A percentile compares a stretch with the other conserved stretches of the same genome.
Conservation (phyloP, 1,140 invertebrate species). For the Chironomus striatipennis region DNA sequence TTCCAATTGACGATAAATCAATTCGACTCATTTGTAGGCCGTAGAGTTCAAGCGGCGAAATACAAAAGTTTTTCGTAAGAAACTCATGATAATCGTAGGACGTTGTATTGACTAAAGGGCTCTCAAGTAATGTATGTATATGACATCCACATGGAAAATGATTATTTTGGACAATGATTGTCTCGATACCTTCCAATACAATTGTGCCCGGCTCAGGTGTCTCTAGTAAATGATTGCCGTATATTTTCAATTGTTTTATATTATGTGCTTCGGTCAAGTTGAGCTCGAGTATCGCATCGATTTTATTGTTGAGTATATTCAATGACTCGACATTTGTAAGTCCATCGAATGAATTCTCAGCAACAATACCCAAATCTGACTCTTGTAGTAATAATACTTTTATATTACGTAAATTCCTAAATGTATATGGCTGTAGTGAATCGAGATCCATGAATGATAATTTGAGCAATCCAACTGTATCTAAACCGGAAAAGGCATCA, state of each 20-base stretch:
- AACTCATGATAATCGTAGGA: slow-evolving; percentile 49
- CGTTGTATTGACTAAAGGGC: slow-evolving; percentile 58
- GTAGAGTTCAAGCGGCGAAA: slow-evolving; percentile 71
- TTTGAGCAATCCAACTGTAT: slow-evolving; percentile 65
- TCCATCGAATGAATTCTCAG: slow-evolving; percentile 61
- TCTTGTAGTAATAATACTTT: slow-evolving; percentile 65
- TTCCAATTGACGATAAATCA: slow-evolving; percentile 55
- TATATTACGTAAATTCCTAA: slow-evolving; percentile 64
- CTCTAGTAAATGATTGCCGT: slow-evolving; percentile 72
- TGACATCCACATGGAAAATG: slow-evolving; percentile 80
- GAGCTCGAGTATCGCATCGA: slow-evolving; percentile 66
- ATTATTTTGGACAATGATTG: slow-evolving; percentile 59
- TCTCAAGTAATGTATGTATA: slow-evolving; percentile 60
- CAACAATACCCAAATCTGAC: slow-evolving; percentile 65
- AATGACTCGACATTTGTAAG: slow-evolving; percentile 56
- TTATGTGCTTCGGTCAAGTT: slow-evolving; percentile 56
- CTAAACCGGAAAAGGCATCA: slow-evolving; percentile 70
- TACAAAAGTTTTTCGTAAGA: slow-evolving; percentile 68
- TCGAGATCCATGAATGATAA: slow-evolving; percentile 72
- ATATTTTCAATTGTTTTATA: slow-evolving; percentile 58
- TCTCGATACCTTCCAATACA: slow-evolving; percentile 54
- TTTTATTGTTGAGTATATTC: slow-evolving; percentile 73
- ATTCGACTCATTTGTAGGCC: slow-evolving; percentile 60
- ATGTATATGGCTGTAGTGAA: slow-evolving; percentile 58
- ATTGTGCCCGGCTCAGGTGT: slow-evolving; percentile 56